phyloP scores from a whole-genome alignment of 1,140 invertebrate species.

The Lethrus apterus region DNA sequence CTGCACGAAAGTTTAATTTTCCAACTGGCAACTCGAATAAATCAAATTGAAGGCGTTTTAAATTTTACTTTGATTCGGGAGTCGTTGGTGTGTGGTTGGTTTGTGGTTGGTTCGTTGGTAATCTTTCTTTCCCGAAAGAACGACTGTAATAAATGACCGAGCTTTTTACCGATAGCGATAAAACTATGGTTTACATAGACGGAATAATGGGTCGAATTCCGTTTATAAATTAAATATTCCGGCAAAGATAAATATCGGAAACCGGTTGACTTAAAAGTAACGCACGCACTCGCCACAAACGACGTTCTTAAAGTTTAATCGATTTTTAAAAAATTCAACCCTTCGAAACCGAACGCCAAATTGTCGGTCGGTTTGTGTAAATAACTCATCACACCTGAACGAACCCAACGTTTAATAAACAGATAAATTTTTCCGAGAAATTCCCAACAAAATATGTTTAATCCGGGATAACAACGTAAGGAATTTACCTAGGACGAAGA shows the following conservation, averaged over 20 bases:
- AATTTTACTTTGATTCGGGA: too few relatives aligned
- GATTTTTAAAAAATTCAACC: constrained; percentile 1
- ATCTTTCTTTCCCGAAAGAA: too few relatives aligned
- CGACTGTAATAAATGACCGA: constrained; percentile 13
- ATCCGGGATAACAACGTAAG: constrained; percentile 16
- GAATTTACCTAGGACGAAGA: not conserved
- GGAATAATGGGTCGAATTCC: constrained; percentile 10
- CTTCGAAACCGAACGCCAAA: constrained; percentile 5
- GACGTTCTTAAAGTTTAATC: too few relatives aligned
- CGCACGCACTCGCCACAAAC: constrained; percentile 8
- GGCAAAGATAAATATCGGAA: constrained; percentile 10
- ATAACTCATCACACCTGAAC: constrained; percentile 16
- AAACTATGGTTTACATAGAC: constrained; percentile 8
- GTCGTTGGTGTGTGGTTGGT: too few relatives aligned
- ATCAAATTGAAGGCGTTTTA: too few relatives aligned
- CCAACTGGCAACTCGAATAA: too few relatives aligned
- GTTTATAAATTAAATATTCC: constrained; percentile 14
- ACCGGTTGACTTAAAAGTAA: constrained; percentile 8
- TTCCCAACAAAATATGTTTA: constrained; percentile 21
- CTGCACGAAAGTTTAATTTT: too few relatives aligned
- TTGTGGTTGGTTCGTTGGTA: too few relatives aligned
- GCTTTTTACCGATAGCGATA: constrained; percentile 11
- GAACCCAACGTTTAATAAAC: constrained; percentile 6
- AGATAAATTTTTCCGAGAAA: constrained; percentile 7
- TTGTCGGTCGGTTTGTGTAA: not conserved